Percentiles rank a stretch among this genome's conserved stretches.
phyloP scores from a whole-genome alignment of 1,140 invertebrate species.

The Xylocopa sonorina region DNA sequence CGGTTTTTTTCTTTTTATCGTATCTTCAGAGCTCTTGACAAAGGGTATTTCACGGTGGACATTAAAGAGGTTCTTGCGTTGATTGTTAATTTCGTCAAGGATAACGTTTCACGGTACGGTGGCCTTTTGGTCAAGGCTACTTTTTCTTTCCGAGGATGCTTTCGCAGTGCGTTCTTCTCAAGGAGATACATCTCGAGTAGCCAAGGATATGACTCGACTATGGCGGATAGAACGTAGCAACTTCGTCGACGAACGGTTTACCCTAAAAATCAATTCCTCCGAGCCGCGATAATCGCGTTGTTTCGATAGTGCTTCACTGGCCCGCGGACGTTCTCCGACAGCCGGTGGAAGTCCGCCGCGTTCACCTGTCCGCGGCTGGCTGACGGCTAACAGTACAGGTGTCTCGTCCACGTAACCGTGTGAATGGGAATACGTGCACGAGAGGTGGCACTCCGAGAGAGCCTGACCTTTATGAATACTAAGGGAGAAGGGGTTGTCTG shows the following conservation, averaged over 20 bases:
- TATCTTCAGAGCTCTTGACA: neutral
- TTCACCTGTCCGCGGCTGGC: constrained; percentile 56
- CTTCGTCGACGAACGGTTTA: too few species aligned
- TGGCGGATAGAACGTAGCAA: too few species aligned
- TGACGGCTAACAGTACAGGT: constrained; percentile 59
- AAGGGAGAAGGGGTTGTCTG: constrained; percentile 61
- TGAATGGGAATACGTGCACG: constrained; percentile 42
- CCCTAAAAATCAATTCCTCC: neutral
- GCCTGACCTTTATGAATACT: constrained; percentile 80
- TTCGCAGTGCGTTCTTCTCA: too few species aligned
- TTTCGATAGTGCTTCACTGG: neutral
- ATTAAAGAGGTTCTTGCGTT: neutral
- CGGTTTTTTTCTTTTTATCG: neutral
- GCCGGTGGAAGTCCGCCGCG: constrained; percentile 5
- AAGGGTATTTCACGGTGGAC: neutral
- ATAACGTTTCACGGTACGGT: too few species aligned
- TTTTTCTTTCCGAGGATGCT: too few species aligned
- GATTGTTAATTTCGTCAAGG: neutral
- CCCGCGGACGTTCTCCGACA: neutral
- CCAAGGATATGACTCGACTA: too few species aligned
- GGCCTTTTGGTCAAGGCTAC: too few species aligned
- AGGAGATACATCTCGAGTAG: too few species aligned
- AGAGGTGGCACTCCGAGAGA: constrained; percentile 36
- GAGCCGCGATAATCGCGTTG: neutral
- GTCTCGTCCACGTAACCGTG: constrained; percentile 49